Evolutionary conservation across 2,113 vertebrate genomes (phyloP).

Genomic region (Cyphomyrus plagiostoma): DNA sequence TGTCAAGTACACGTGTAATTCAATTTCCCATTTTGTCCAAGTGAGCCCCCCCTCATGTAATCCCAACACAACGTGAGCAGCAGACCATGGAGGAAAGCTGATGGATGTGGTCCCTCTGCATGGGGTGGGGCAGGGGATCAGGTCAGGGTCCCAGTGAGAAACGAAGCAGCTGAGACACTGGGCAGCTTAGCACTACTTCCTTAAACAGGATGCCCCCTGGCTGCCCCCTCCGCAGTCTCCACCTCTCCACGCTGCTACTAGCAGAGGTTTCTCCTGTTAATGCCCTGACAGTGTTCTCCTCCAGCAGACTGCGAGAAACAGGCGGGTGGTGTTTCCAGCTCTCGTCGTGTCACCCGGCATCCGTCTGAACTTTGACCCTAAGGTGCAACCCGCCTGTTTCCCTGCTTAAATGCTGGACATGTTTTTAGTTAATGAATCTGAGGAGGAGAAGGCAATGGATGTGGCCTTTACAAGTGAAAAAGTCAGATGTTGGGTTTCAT

Average conservation of each 20-base stretch:
- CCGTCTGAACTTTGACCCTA: background rate
- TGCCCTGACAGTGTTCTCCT: background rate
- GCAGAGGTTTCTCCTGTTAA: background rate
- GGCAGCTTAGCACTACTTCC: background rate
- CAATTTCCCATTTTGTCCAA: background rate
- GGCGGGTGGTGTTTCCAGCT: slow-evolving; percentile 48
- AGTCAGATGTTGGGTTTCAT: background rate
- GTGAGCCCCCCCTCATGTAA: background rate
- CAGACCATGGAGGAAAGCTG: background rate
- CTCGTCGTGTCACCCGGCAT: slow-evolving; percentile 1
- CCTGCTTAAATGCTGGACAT: background rate
- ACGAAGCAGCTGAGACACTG: background rate
- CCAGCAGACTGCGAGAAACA: background rate
- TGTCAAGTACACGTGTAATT: background rate
- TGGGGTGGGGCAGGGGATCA: background rate
- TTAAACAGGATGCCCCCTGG: background rate
- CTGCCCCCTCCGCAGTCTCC: background rate
- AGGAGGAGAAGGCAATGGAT: background rate
- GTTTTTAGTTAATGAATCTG: background rate
- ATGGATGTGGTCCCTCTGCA: background rate
- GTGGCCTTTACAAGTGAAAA: background rate
- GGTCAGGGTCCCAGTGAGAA: background rate
- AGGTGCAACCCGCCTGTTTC: background rate
- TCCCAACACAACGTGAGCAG: background rate
- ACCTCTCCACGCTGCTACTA: background rate